These are phyloP conservation scores for Sardinella longiceps DNA, from an alignment of 2,797 vertebrate species.

Conservation along the genomic window DNA sequence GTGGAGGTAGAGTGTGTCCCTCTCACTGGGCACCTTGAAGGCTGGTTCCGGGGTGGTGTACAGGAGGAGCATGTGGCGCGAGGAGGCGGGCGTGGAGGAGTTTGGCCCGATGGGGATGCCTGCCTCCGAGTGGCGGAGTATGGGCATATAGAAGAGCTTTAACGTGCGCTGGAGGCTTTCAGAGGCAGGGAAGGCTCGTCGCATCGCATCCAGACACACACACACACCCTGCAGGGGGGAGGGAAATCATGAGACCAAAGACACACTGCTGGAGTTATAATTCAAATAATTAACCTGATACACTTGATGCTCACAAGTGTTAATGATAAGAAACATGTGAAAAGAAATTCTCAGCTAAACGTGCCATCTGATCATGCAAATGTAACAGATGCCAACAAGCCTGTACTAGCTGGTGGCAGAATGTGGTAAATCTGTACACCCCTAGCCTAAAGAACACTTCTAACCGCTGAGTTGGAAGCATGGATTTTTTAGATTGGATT, in stretches of 20 bases:
- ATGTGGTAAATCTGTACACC: no score
- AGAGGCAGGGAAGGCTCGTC: conserved; percentile 68
- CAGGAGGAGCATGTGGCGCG: conserved; percentile 73
- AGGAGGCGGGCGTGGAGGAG: conserved; percentile 73
- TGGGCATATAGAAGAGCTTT: conserved; percentile 70
- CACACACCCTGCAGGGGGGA: conserved; percentile 73
- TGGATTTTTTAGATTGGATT: no score
- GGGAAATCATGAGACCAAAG: background rate
- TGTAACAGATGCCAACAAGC: no score
- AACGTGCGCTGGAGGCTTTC: conserved; percentile 71
- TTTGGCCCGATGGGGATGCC: conserved; percentile 75
- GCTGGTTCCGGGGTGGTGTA: conserved; percentile 72
- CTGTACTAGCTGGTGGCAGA: no score
- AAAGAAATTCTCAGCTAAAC: no score
- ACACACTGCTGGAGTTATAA: background rate
- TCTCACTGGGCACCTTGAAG: conserved; percentile 69
- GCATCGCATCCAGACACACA: conserved; percentile 79
- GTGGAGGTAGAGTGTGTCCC: conserved; percentile 78
- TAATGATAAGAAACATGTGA: background rate
- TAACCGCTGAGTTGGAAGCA: no score
- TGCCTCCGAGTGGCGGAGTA: conserved; percentile 67
- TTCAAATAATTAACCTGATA: background rate
- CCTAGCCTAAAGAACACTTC: no score
- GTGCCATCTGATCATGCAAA: no score
- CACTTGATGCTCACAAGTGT: no score